Evolutionary conservation across 2,797 vertebrate genomes (phyloP).

Genomic region (Scolopax bukidnonensis): DNA sequence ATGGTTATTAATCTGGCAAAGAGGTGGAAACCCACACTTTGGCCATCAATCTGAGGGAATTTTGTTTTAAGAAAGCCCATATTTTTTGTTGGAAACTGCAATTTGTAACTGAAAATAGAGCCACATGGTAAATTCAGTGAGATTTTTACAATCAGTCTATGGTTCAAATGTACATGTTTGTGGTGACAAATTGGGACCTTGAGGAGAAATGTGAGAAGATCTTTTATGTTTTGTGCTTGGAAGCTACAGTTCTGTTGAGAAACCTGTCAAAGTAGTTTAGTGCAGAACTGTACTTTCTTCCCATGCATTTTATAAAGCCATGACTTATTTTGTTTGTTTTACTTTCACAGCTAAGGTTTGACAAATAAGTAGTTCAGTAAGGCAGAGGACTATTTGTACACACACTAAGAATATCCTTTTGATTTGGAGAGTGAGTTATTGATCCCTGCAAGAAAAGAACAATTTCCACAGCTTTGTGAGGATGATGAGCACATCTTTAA

Average conservation of each 20-base stretch:
- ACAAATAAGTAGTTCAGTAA: neutral
- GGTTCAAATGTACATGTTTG: neutral
- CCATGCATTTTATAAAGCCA: neutral
- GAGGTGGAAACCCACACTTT: neutral
- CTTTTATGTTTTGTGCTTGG: neutral
- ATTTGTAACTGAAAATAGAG: neutral
- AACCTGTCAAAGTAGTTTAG: neutral
- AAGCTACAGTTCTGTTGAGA: neutral
- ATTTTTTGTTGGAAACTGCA: neutral
- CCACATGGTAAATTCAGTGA: neutral
- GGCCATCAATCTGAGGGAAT: neutral
- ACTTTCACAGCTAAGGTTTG: neutral
- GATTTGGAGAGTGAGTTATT: constrained; percentile 32
- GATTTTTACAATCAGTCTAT: neutral
- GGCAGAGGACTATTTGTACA: constrained; percentile 5
- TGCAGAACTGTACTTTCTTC: neutral
- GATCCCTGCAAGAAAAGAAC: constrained; percentile 42
- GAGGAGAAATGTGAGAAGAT: neutral
- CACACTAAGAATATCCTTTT: constrained; percentile 37
- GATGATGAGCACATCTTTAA: constrained; percentile 21
- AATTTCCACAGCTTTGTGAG: constrained; percentile 42
- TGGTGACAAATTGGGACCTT: neutral
- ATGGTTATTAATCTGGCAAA: neutral
- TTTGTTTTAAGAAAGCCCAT: neutral
- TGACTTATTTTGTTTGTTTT: constrained; percentile 21